Conservation (phyloP, 1,140 invertebrate species). For the Thereuonema tuberculata region DNA sequence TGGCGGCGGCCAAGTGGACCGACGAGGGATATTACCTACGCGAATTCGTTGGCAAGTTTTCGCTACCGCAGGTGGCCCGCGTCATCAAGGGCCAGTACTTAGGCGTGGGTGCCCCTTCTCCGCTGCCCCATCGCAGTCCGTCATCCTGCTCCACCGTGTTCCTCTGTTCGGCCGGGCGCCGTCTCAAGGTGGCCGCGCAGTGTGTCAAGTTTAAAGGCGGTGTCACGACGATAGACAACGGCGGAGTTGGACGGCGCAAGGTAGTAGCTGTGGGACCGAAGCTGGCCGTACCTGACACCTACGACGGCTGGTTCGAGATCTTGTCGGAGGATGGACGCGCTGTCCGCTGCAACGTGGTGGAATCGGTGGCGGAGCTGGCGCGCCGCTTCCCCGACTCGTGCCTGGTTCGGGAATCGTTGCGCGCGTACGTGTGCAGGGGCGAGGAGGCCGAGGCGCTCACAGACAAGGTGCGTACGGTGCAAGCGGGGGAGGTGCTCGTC, state of each 20-base stretch:
- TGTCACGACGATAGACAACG: too few relatives aligned
- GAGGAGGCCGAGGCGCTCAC: slow-evolving; percentile 43
- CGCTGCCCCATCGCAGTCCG: slow-evolving; percentile 67
- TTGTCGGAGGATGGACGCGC: slow-evolving; percentile 82
- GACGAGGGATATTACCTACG: slow-evolving; percentile 63
- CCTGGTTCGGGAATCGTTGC: slow-evolving; percentile 69
- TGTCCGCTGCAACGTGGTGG: slow-evolving; percentile 73
- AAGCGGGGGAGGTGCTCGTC: slow-evolving; percentile 64
- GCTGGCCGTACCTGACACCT: slow-evolving; percentile 75
- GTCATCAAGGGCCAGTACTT: slow-evolving; percentile 83
- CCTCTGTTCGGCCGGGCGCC: slow-evolving; percentile 62
- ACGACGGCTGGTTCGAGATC: slow-evolving; percentile 83
- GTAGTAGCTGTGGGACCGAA: slow-evolving; percentile 63
- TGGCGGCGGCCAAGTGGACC: slow-evolving; percentile 48
- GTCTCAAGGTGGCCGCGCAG: slow-evolving; percentile 68
- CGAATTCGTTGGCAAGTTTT: slow-evolving; percentile 62
- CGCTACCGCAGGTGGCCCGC: slow-evolving; percentile 69
- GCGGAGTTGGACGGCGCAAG: too few relatives aligned
- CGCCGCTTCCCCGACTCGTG: slow-evolving; percentile 60
- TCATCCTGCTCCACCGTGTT: slow-evolving; percentile 68
- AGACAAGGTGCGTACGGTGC: slow-evolving; percentile 54
- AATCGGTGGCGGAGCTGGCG: slow-evolving; percentile 66
- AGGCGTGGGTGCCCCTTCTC: slow-evolving; percentile 70
- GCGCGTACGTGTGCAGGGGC: slow-evolving; percentile 45
- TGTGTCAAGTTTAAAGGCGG: slow-evolving; percentile 82